Conservation (phyloP, 2,797 vertebrate genomes). For the Peromyscus nudipes region DNA sequence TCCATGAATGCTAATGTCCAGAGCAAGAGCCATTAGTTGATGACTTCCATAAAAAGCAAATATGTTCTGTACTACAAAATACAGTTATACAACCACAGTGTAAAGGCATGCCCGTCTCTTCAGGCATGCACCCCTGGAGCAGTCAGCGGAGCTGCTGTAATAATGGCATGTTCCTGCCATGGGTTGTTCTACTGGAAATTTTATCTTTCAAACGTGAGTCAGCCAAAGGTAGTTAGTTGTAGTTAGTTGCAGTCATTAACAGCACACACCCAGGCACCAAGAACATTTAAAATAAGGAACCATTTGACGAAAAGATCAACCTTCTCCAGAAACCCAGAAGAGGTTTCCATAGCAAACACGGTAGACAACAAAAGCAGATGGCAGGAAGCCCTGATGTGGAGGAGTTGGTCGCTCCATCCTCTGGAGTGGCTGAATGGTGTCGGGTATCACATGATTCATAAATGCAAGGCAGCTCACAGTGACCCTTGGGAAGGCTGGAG, state of each 20-base stretch:
- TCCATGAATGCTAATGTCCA: conserved; percentile 57
- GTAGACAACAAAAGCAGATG: background rate
- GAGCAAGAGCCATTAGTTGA: background rate
- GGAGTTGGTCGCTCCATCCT: no score
- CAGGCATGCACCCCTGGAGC: background rate
- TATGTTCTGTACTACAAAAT: background rate
- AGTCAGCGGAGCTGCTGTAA: background rate
- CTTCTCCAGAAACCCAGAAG: background rate
- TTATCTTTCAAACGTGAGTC: background rate
- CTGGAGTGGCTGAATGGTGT: background rate
- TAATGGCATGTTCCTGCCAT: background rate
- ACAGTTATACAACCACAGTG: conserved; percentile 17
- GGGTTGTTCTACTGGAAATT: conserved; percentile 19
- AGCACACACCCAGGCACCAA: background rate
- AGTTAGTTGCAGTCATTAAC: conserved; percentile 35
- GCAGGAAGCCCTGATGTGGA: background rate
- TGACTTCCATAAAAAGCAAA: conserved; percentile 17
- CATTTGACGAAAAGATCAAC: background rate
- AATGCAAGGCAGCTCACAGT: background rate
- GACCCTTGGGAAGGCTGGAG: background rate
- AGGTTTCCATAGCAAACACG: background rate
- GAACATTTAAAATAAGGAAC: background rate
- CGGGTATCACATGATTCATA: no score
- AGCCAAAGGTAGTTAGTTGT: conserved; percentile 25
- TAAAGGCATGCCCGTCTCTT: background rate